phyloP scores from a whole-genome alignment of 1,140 invertebrate genomes.

The Lordiphosa stackelbergi region DNA sequence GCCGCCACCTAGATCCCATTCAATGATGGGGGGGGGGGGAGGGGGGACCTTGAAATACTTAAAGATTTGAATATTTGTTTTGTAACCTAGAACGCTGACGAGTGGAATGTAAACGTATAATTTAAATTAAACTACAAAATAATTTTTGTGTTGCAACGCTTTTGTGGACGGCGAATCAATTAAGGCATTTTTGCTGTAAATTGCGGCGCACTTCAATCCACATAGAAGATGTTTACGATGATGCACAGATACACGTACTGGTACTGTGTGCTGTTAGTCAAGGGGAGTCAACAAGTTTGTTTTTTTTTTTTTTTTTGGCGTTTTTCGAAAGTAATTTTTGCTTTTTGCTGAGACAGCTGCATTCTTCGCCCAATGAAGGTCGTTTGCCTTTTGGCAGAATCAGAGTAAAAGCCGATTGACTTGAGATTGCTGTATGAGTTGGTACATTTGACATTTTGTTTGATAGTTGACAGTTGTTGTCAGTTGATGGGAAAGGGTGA shows the following conservation, averaged over 20 bases:
- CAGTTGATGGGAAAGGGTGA: no score
- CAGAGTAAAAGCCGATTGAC: slow-evolving; percentile 70
- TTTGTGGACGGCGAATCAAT: slow-evolving; percentile 50
- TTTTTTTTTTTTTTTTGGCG: background rate
- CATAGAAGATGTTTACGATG: slow-evolving; percentile 43
- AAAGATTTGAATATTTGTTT: slow-evolving; percentile 51
- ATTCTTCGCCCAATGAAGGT: slow-evolving; percentile 61
- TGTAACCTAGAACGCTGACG: slow-evolving; percentile 70
- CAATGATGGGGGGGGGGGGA: slow-evolving; percentile 5
- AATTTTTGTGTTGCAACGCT: slow-evolving; percentile 53
- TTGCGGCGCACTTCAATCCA: slow-evolving; percentile 59
- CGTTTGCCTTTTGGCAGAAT: slow-evolving; percentile 62
- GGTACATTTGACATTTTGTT: slow-evolving; percentile 51
- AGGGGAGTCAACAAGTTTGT: slow-evolving; percentile 13
- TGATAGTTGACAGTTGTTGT: slow-evolving; percentile 7
- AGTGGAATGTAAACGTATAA: slow-evolving; percentile 66
- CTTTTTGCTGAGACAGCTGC: slow-evolving; percentile 43
- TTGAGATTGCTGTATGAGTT: slow-evolving; percentile 25
- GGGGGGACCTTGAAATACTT: slow-evolving; percentile 58
- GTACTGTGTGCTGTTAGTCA: background rate
- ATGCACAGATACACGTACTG: slow-evolving; percentile 8
- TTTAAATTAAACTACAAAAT: slow-evolving; percentile 71
- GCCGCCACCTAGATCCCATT: slow-evolving; percentile 27
- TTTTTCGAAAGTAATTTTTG: slow-evolving; percentile 29
- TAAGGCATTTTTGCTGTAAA: slow-evolving; percentile 68